phyloP scores from a whole-genome alignment of 2,113 vertebrate genomes.

The Clarias gariepinus region DNA sequence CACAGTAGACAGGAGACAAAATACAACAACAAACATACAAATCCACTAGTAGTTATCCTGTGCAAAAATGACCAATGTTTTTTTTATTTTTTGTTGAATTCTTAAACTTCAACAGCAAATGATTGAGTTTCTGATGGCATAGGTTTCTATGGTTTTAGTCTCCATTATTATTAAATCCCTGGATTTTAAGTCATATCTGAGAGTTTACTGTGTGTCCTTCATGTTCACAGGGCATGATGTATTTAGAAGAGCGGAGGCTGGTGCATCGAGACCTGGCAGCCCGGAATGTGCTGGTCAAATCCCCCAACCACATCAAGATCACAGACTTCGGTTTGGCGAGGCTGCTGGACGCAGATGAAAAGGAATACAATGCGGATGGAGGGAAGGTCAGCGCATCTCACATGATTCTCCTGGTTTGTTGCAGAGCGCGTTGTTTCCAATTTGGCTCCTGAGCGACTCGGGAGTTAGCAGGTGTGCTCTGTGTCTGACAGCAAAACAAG shows the following conservation, averaged over 20 bases:
- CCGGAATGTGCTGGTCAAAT: constrained; percentile 95
- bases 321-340: constrained; percentile 95
- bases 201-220: constrained; percentile 38
- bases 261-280: constrained; percentile 96
- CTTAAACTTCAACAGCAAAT: background rate
- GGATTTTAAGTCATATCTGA: constrained; percentile 23
- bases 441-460: background rate
- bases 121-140: background rate
- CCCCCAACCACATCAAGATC: constrained; percentile 98
- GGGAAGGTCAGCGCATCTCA: constrained; percentile 81
- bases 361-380: constrained; percentile 96
- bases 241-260: constrained; percentile 91
- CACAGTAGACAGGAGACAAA: background rate
- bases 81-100: background rate
- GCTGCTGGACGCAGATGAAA: constrained; percentile 93
- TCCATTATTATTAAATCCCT: background rate
- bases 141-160: background rate
- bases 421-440: background rate
- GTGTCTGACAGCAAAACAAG: constrained; percentile 25
- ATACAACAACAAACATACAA: no score
- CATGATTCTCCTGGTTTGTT: background rate
- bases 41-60: background rate
- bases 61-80: background rate
- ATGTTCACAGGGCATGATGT: constrained; percentile 94
- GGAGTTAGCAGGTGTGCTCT: constrained; percentile 21